phyloP scores from a whole-genome alignment of 2,113 vertebrate genomes.

The Australoheros scitulus region DNA sequence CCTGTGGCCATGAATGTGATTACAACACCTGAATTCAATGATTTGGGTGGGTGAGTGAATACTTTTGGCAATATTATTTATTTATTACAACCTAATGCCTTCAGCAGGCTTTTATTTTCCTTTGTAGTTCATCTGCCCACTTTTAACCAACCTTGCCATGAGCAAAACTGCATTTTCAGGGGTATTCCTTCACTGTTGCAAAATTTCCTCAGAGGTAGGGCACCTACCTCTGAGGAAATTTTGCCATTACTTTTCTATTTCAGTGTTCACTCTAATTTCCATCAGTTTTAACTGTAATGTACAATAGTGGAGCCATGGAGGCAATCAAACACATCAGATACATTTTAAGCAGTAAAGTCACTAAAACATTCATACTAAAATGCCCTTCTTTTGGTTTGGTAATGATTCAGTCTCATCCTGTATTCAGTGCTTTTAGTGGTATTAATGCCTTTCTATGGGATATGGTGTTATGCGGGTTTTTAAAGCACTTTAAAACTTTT shows the following conservation, averaged over 20 bases:
- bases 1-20: no score
- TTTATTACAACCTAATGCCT: not conserved
- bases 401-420: not conserved
- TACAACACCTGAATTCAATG: no score
- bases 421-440: not conserved
- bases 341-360: not conserved
- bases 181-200: not conserved
- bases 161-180: slow-evolving; percentile 18
- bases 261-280: not conserved
- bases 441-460: not conserved
- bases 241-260: not conserved
- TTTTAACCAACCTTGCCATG: slow-evolving; percentile 16
- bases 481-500: not conserved
- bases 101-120: slow-evolving; percentile 11
- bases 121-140: slow-evolving; percentile 11
- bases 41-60: no score
- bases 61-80: not conserved
- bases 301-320: not conserved
- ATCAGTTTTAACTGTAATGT: not conserved
- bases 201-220: no score
- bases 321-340: not conserved
- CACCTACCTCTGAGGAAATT: not conserved
- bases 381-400: not conserved
- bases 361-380: not conserved
- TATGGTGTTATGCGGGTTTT: not conserved